phyloP scores from a whole-genome alignment of 2,888 invertebrate species.

The Oxycera nigricornis region DNA sequence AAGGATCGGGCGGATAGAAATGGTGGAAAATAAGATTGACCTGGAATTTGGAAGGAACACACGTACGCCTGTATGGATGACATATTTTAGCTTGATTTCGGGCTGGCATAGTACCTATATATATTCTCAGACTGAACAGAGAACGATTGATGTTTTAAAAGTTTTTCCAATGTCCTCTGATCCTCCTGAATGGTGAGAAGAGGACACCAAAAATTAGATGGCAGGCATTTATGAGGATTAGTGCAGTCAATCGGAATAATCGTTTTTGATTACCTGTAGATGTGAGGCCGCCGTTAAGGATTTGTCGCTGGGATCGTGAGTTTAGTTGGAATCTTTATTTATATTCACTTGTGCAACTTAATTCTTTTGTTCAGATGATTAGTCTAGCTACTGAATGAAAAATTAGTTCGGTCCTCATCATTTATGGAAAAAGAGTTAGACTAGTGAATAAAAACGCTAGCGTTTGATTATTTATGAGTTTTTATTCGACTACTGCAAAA shows the following conservation, averaged over 20 bases:
- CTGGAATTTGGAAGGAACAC: not conserved
- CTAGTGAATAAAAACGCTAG: too few relatives aligned
- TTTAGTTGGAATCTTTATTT: too few relatives aligned
- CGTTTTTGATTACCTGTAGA: constrained; percentile 43
- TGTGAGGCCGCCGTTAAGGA: too few relatives aligned
- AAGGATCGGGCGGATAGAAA: not conserved
- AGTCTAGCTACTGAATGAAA: too few relatives aligned
- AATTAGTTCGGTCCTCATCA: too few relatives aligned
- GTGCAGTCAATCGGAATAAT: constrained; percentile 44
- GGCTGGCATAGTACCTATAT: not conserved
- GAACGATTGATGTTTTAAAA: too few relatives aligned
- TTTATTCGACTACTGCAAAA: too few relatives aligned
- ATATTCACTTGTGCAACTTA: not conserved
- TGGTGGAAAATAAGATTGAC: constrained; percentile 1
- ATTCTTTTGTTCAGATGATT: not conserved
- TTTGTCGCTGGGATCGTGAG: not conserved
- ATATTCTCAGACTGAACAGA: not conserved
- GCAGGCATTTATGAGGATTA: constrained; percentile 40
- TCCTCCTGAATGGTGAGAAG: not conserved
- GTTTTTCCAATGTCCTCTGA: too few relatives aligned
- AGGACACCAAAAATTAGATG: not conserved
- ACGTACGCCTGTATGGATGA: constrained; percentile 27
- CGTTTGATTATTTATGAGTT: too few relatives aligned
- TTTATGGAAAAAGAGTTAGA: too few relatives aligned
- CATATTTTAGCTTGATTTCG: constrained; percentile 34